A percentile compares a stretch with the other conserved stretches of the same genome.
Evolutionary conservation across 2,797 vertebrate genomes (phyloP).

Genomic region (Onychomys arenicola): DNA sequence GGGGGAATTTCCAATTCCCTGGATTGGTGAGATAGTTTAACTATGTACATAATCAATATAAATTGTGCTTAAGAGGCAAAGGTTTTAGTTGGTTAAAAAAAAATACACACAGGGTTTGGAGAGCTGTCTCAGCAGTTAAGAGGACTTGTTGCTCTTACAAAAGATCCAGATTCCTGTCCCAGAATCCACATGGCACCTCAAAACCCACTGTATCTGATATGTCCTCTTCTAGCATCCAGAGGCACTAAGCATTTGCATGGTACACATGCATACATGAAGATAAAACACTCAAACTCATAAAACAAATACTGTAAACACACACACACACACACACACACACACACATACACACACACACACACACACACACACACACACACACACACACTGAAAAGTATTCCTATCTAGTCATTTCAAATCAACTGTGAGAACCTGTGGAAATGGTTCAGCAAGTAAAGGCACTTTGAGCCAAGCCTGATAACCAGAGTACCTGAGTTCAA

Average conservation of each 20-base stretch:
- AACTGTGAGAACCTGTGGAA: background rate
- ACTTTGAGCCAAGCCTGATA: background rate
- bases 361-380: background rate
- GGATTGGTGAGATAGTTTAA: background rate
- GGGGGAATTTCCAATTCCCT: background rate
- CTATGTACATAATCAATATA: background rate
- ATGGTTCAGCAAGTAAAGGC: background rate
- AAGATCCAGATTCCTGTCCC: background rate
- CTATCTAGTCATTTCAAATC: conserved; percentile 21
- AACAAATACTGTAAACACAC: background rate
- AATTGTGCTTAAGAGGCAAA: conserved; percentile 7
- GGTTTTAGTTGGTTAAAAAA: background rate
- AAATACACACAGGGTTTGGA: background rate
- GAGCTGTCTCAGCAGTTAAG: background rate
- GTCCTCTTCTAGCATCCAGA: background rate
- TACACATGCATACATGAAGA: background rate
- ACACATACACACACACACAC: background rate
- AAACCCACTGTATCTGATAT: background rate
- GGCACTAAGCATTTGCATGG: background rate
- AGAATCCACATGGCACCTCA: background rate
- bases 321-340: background rate
- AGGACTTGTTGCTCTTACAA: background rate
- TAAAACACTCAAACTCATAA: background rate
- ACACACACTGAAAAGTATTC: background rate
- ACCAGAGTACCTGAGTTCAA: background rate